phyloP scores from a whole-genome alignment of 2,888 invertebrate species.

The Athripsodes cinereus region DNA sequence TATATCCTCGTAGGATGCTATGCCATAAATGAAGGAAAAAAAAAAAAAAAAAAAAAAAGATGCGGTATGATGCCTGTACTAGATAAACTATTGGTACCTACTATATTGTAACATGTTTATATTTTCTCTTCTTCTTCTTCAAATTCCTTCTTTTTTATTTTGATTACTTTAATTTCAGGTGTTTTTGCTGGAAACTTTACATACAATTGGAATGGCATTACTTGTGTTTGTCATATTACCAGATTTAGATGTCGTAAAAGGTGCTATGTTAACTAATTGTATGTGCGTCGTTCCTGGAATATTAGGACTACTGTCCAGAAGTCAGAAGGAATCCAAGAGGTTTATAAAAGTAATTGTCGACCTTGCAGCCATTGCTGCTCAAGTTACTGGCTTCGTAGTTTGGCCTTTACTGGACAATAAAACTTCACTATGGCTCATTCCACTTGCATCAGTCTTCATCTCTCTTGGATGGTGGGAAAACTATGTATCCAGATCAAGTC shows the following conservation, averaged over 20 bases:
- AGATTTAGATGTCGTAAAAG: constrained; percentile 88
- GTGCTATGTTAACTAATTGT: constrained; percentile 94
- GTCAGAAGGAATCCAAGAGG: constrained; percentile 72
- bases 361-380: constrained; percentile 78
- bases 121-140: too few relatives aligned
- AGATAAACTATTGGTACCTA: too few relatives aligned
- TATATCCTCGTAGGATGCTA: too few relatives aligned
- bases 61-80: too few relatives aligned
- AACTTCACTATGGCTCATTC: constrained; percentile 77
- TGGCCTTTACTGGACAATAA: constrained; percentile 83
- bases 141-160: too few relatives aligned
- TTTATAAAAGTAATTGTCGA: constrained; percentile 77
- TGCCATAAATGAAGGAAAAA: too few relatives aligned
- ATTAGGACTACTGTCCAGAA: constrained; percentile 72
- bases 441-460: constrained; percentile 75
- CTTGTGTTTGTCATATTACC: constrained; percentile 87
- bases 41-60: too few relatives aligned
- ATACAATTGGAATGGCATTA: constrained; percentile 80
- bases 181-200: constrained; percentile 79
- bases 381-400: constrained; percentile 84
- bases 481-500: constrained; percentile 82
- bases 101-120: too few relatives aligned
- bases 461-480: constrained; percentile 99
- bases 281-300: constrained; percentile 85
- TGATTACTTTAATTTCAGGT: constrained; percentile 47